Percentiles rank a stretch among this genome's conserved stretches.
phyloP scores from a whole-genome alignment of 92 coral and sea anemone species.

The Metridium senile region DNA sequence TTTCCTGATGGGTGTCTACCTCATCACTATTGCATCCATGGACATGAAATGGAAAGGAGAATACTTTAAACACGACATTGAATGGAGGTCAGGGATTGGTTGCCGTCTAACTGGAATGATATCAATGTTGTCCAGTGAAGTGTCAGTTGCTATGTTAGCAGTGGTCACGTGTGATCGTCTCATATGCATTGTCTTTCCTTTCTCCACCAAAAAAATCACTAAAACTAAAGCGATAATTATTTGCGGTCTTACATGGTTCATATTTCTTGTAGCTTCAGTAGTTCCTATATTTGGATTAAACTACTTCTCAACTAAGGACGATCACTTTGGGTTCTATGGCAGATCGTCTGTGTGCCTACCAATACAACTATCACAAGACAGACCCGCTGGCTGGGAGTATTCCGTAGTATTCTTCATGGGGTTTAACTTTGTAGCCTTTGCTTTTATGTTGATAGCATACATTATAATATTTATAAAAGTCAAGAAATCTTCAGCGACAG shows the following conservation, averaged over 20 bases:
- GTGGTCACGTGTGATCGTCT: constrained; percentile 63
- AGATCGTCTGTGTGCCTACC: constrained; percentile 76
- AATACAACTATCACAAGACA: constrained; percentile 55
- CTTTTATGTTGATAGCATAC: constrained; percentile 60
- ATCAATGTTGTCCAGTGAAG: constrained; percentile 69
- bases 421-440: constrained; percentile 55
- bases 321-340: constrained; percentile 60
- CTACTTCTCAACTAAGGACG: constrained; percentile 20
- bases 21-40: constrained; percentile 58
- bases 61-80: constrained; percentile 66
- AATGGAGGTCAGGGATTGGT: constrained; percentile 71
- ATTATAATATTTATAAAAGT: constrained; percentile 51
- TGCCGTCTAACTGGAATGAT: constrained; percentile 58
- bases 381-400: constrained; percentile 75
- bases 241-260: constrained; percentile 19
- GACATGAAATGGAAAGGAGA: constrained; percentile 73
- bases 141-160: constrained; percentile 53
- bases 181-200: constrained; percentile 55
- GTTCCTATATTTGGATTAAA: constrained; percentile 17
- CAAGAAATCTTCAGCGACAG: constrained; percentile 36
- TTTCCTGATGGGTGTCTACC: constrained; percentile 67
- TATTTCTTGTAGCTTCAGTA: constrained; percentile 11
- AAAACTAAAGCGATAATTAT: neutral
- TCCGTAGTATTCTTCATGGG: constrained; percentile 62
- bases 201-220: neutral